phyloP scores from a whole-genome alignment of 2,113 vertebrate species.

The Sorex fumeus region DNA sequence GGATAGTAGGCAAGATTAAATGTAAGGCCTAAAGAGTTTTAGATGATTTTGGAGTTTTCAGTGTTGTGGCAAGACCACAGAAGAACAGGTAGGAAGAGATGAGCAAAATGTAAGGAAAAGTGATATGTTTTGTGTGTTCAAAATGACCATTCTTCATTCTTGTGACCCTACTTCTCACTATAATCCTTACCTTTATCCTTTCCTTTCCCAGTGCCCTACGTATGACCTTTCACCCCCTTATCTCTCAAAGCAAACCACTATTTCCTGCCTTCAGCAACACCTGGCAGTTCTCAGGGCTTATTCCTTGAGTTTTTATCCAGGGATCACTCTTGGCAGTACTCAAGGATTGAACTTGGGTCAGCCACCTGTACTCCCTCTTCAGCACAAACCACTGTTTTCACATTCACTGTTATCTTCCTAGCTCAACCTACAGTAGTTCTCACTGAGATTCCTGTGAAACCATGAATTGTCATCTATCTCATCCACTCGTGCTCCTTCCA shows the following conservation, averaged over 20 bases:
- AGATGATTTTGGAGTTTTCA: slow-evolving; percentile 50
- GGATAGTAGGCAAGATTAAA: neutral
- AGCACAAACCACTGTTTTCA: slow-evolving; percentile 19
- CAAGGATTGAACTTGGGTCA: neutral
- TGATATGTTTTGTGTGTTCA: neutral
- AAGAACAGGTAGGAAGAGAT: slow-evolving; percentile 8
- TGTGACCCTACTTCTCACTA: slow-evolving; percentile 26
- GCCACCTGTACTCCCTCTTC: neutral
- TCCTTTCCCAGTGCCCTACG: neutral
- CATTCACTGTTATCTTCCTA: neutral
- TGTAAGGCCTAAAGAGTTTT: neutral
- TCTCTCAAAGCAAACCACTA: slow-evolving; percentile 28
- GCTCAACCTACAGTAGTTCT: neutral
- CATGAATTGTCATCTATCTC: neutral
- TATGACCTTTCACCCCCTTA: neutral
- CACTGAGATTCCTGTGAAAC: neutral
- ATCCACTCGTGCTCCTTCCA: neutral
- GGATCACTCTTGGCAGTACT: neutral
- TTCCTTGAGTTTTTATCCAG: no score
- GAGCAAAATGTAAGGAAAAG: neutral
- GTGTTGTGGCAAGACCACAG: neutral
- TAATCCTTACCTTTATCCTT: neutral
- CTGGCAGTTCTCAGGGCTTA: no score
- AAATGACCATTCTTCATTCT: slow-evolving; percentile 5
- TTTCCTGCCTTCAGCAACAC: neutral